A percentile compares a stretch with the other conserved stretches of the same genome.
phyloP scores from a whole-genome alignment of 2,888 invertebrate genomes.

The Nezara viridula region DNA sequence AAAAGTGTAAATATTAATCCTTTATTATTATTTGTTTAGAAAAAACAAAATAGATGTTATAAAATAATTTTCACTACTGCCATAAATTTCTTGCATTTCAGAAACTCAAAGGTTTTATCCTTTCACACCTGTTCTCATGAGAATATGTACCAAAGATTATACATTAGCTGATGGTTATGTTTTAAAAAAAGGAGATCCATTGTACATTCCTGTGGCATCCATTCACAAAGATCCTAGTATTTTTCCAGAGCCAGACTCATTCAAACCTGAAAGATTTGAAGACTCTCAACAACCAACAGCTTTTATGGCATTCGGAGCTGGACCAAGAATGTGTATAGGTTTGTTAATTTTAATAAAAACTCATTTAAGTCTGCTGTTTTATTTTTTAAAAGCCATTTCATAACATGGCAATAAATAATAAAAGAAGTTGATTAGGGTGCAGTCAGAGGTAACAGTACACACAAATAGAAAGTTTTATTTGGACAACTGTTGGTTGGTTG shows the following conservation, averaged over 20 bases:
- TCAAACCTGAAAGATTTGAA: constrained; percentile 62
- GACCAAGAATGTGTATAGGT: constrained; percentile 60
- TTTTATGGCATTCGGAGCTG: constrained; percentile 57
- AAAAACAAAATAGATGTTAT: no score
- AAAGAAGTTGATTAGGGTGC: no score
- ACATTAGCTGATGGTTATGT: constrained; percentile 48
- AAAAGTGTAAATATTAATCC: not conserved
- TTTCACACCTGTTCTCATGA: not conserved
- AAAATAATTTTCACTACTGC: no score
- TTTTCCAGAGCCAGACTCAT: constrained; percentile 59
- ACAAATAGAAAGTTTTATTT: no score
- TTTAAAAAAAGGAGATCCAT: constrained; percentile 58
- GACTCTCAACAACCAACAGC: constrained; percentile 4
- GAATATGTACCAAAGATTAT: constrained; percentile 58
- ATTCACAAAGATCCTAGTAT: constrained; percentile 62
- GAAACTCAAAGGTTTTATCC: constrained; percentile 57
- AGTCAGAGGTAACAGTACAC: no score
- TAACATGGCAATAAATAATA: no score
- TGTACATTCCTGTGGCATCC: constrained; percentile 60
- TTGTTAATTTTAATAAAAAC: not conserved
- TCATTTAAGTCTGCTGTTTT: not conserved
- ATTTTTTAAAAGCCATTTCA: not conserved
- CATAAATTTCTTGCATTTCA: no score
- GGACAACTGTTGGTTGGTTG: no score
- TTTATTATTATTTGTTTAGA: no score